phyloP scores from a whole-genome alignment of 2,113 vertebrate species.

The Microcebus lehilahytsara region DNA sequence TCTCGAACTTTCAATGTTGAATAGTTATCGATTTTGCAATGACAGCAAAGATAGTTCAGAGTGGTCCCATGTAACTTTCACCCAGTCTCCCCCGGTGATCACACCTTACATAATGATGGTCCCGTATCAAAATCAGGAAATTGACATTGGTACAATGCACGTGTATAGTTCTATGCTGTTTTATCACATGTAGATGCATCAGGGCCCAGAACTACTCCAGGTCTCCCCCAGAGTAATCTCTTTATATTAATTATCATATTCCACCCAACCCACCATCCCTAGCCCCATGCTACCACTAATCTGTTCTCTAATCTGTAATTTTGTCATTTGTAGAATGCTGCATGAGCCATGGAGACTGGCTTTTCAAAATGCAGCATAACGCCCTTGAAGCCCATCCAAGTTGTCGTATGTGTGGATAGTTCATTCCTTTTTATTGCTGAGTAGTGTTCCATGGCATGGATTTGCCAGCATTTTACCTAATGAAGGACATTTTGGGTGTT shows the following conservation, averaged over 20 bases:
- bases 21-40: background rate
- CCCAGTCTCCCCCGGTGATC: background rate
- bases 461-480: background rate
- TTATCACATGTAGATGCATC: background rate
- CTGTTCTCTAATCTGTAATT: background rate
- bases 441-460: background rate
- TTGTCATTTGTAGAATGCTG: background rate
- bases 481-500: background rate
- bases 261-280: background rate
- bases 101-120: background rate
- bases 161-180: background rate
- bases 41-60: background rate
- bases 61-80: background rate
- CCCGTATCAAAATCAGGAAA: background rate
- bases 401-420: background rate
- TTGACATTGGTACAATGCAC: no score
- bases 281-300: background rate
- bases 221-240: background rate
- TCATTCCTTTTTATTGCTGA: background rate
- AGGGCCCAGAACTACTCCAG: background rate
- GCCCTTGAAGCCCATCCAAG: background rate
- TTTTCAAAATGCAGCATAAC: background rate
- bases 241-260: background rate
- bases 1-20: background rate
- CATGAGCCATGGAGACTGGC: background rate